phyloP scores from a whole-genome alignment of 2,113 vertebrate species.

The Ranitomeya imitator region DNA sequence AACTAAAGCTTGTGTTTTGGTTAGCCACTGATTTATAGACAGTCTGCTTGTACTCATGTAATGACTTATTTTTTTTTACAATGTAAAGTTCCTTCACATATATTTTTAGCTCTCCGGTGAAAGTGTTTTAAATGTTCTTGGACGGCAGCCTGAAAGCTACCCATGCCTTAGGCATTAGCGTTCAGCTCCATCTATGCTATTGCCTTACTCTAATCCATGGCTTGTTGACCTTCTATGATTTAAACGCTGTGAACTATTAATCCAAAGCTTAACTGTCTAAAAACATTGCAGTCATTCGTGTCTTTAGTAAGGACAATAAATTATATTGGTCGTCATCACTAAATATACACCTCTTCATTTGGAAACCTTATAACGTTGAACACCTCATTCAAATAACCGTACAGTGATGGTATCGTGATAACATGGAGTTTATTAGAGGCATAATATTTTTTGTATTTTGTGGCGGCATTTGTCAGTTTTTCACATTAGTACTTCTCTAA shows the following conservation, averaged over 20 bases:
- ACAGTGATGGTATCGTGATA: background rate
- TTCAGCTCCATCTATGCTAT: background rate
- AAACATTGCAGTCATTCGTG: constrained; percentile 11
- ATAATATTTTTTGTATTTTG: background rate
- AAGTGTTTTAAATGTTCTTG: constrained; percentile 17
- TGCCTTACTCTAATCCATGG: constrained; percentile 20
- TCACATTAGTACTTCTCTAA: too few relatives aligned
- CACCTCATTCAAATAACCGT: background rate
- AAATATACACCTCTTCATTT: background rate
- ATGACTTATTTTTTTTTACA: background rate
- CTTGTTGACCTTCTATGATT: constrained; percentile 28
- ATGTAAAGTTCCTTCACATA: constrained; percentile 3
- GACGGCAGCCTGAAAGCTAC: constrained; percentile 20
- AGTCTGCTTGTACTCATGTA: background rate
- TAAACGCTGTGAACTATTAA: constrained; percentile 14
- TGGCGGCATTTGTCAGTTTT: background rate
- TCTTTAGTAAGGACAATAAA: background rate
- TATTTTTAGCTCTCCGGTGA: constrained; percentile 23
- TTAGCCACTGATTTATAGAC: constrained; percentile 15
- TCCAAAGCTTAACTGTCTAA: background rate
- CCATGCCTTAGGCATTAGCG: background rate
- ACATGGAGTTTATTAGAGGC: background rate
- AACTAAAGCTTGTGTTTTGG: background rate
- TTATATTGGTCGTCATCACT: background rate
- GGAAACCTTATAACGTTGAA: background rate